A percentile compares a stretch with the other conserved stretches of the same genome.
These are phyloP conservation scores for Bimastos eiseni DNA, from an alignment of 2,888 invertebrate species.

Conservation along the genomic window DNA sequence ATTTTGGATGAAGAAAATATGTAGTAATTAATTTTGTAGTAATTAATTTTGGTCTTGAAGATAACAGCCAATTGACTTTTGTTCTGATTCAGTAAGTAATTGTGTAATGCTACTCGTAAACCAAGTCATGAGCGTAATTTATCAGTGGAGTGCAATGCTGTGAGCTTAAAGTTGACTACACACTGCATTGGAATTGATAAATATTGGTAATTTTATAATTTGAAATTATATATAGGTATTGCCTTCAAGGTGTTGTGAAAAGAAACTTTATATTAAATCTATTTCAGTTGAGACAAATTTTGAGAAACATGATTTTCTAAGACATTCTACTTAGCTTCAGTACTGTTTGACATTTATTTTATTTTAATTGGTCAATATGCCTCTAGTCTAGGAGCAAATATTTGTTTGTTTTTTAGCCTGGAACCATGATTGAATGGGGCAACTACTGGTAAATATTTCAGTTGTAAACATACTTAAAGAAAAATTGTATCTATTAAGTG, in stretches of 20 bases:
- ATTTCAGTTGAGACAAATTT: too few relatives aligned
- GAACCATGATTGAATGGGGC: slow-evolving; percentile 99
- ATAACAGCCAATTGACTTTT: neutral
- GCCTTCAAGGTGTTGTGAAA: too few relatives aligned
- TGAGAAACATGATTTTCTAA: too few relatives aligned
- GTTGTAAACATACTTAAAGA: neutral
- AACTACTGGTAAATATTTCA: slow-evolving; percentile 77
- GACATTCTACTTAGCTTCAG: neutral
- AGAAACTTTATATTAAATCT: too few relatives aligned
- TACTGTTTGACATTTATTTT: neutral
- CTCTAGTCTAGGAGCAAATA: neutral
- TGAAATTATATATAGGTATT: too few relatives aligned
- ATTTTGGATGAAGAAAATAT: neutral
- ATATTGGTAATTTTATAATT: too few relatives aligned
- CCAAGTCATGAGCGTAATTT: neutral
- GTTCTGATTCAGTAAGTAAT: too few relatives aligned
- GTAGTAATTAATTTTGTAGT: too few relatives aligned
- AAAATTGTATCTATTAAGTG: neutral
- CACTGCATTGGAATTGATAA: too few relatives aligned
- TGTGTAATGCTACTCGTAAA: neutral
- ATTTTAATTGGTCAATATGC: neutral
- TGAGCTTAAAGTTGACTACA: neutral
- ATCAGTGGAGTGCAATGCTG: neutral
- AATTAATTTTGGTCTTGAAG: neutral
- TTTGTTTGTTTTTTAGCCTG: slow-evolving; percentile 69